Conservation (phyloP, 2,888 invertebrate genomes). For the Cabera pusaria region DNA sequence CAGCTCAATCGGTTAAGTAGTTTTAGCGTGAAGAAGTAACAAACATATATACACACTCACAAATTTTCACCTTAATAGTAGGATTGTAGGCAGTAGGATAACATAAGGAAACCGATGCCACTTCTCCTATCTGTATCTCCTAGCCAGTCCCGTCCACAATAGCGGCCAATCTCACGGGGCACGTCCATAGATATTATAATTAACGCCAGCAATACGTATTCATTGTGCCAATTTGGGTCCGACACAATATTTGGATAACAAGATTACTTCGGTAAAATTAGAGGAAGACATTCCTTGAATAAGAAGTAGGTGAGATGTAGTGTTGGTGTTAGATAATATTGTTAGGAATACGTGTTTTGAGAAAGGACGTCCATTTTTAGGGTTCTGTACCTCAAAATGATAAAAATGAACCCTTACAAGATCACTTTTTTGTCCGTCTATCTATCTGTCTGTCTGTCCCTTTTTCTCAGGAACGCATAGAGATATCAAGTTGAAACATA, state of each 20-base stretch:
- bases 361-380: not conserved
- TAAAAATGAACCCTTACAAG: too few relatives aligned
- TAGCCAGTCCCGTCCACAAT: slow-evolving; percentile 37
- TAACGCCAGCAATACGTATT: slow-evolving; percentile 54
- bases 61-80: too few relatives aligned
- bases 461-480: too few relatives aligned
- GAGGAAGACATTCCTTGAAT: slow-evolving; percentile 32
- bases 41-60: too few relatives aligned
- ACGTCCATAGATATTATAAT: slow-evolving; percentile 53
- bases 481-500: too few relatives aligned
- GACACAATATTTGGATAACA: slow-evolving; percentile 48
- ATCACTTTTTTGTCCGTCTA: too few relatives aligned
- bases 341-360: not conserved
- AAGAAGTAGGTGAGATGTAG: slow-evolving; percentile 26
- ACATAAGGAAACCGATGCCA: too few relatives aligned
- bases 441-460: too few relatives aligned
- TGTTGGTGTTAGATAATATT: slow-evolving; percentile 5
- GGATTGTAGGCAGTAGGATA: too few relatives aligned
- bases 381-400: too few relatives aligned
- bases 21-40: too few relatives aligned
- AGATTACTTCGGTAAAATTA: slow-evolving; percentile 39
- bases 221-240: slow-evolving; percentile 54
- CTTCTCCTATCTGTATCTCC: slow-evolving; percentile 9
- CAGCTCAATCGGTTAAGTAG: too few relatives aligned
- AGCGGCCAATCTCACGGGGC: slow-evolving; percentile 45